phyloP scores from a whole-genome alignment of 1,140 invertebrate species.

The Daktulosphaira vitifoliae region DNA sequence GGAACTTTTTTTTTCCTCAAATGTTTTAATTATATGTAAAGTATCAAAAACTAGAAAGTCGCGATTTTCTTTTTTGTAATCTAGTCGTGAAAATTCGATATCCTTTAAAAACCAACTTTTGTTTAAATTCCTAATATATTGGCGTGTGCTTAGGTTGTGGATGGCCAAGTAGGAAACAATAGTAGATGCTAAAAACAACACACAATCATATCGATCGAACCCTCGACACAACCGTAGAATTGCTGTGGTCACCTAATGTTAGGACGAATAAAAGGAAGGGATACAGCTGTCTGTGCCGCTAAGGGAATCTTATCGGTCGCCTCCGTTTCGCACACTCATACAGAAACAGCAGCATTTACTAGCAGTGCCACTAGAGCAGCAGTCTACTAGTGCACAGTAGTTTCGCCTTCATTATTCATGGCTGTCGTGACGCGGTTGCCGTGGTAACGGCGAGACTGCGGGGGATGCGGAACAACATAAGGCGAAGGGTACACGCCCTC shows the following conservation, averaged over 20 bases:
- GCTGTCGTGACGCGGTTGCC: slow-evolving; percentile 23
- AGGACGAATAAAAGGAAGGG: no score
- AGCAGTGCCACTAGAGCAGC: no score
- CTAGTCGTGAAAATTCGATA: no score
- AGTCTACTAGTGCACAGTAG: neutral
- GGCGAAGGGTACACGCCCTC: neutral
- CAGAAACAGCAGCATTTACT: neutral
- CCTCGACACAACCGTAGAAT: no score
- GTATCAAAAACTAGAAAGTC: no score
- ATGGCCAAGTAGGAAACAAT: no score
- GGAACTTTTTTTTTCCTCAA: no score
- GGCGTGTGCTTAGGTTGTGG: no score
- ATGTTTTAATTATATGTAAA: no score
- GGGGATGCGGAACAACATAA: neutral
- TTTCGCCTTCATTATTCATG: slow-evolving; percentile 33
- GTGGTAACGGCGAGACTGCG: slow-evolving; percentile 12
- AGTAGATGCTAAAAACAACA: neutral
- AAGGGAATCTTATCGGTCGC: slow-evolving; percentile 25
- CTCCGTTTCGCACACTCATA: neutral
- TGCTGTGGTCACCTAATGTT: neutral
- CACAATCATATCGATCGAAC: slow-evolving; percentile 13
- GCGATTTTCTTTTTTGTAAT: no score
- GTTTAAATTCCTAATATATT: no score
- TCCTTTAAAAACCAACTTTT: no score
- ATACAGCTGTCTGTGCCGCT: neutral